Evolutionary conservation across 2,113 vertebrate genomes (phyloP).

Genomic region (Eulemur rufifrons): DNA sequence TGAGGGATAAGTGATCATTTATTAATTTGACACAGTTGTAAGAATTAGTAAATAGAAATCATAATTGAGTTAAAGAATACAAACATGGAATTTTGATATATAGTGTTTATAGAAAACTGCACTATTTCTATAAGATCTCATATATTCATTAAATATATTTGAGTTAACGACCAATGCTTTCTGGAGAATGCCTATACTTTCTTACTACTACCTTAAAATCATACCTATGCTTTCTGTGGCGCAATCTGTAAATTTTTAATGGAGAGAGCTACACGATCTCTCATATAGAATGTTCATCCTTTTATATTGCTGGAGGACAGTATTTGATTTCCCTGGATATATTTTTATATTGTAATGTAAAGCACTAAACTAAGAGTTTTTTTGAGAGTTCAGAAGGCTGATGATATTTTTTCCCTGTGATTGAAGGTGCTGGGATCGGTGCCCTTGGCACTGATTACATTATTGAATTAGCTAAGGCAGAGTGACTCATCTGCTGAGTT

Average conservation of each 20-base stretch:
- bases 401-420: background rate
- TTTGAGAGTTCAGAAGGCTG: slow-evolving; percentile 5
- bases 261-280: background rate
- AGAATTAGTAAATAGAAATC: background rate
- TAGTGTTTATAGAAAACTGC: background rate
- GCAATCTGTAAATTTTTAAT: slow-evolving; percentile 9
- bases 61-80: background rate
- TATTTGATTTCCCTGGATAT: background rate
- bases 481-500: slow-evolving; percentile 45
- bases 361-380: slow-evolving; percentile 26
- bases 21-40: slow-evolving; percentile 16
- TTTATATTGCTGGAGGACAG: background rate
- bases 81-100: background rate
- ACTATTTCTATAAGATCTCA: background rate
- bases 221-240: background rate
- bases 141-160: background rate
- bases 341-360: slow-evolving; percentile 14
- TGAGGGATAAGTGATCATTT: background rate
- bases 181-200: slow-evolving; percentile 1
- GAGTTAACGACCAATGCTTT: background rate
- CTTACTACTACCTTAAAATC: background rate
- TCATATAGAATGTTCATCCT: background rate
- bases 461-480: background rate
- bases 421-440: slow-evolving; percentile 1
- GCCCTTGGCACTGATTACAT: background rate